Evolutionary conservation across 37 sponge, comb jelly and placozoan genomes (phyloP).

Genomic region (Bolinopsis microptera): DNA sequence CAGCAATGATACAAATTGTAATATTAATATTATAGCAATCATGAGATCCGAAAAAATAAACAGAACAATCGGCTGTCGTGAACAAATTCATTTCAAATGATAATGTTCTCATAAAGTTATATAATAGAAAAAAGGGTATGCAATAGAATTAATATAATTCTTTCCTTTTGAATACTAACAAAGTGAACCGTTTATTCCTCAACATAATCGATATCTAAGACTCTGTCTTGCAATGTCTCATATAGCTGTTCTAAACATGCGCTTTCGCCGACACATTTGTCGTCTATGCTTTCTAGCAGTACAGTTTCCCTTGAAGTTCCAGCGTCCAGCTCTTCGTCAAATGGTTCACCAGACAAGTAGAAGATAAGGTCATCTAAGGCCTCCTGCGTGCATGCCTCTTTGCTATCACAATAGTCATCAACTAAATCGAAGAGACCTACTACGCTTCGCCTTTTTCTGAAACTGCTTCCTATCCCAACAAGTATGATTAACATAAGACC

Average conservation of each 20-base stretch:
- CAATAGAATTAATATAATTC: no score
- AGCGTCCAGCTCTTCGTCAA: background rate
- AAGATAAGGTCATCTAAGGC: background rate
- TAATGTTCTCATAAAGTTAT: no score
- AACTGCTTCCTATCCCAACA: background rate
- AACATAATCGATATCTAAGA: no score
- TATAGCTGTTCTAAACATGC: background rate
- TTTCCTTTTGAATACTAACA: no score
- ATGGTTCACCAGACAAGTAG: background rate
- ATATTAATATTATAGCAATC: no score
- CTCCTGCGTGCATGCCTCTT: background rate
- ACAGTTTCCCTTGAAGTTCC: background rate
- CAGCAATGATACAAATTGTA: no score
- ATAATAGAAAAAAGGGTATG: no score
- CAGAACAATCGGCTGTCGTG: no score
- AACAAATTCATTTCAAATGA: no score
- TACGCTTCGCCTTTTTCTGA: background rate
- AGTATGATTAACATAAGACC: background rate
- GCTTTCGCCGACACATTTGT: background rate
- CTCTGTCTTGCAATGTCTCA: background rate
- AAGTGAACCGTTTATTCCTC: no score
- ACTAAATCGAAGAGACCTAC: background rate
- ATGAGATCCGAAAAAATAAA: no score
- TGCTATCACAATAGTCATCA: background rate
- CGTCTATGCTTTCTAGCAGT: slow-evolving; percentile 19